Evolutionary conservation across 2,888 invertebrate species (phyloP).

Genomic region (Ichneumon xanthorius): DNA sequence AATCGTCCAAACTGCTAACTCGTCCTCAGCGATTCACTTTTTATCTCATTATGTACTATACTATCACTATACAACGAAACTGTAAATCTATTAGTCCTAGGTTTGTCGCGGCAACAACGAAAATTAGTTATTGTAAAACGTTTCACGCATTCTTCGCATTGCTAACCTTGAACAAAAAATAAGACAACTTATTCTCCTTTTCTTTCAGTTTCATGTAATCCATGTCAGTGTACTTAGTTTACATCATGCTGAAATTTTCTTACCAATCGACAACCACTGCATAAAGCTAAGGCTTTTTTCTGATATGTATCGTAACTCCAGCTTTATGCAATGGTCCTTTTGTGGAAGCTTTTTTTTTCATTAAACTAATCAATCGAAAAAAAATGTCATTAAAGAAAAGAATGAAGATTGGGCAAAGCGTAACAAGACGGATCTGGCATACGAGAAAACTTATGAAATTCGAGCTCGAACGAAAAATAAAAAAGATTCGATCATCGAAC

Average conservation of each 20-base stretch:
- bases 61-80: conserved; percentile 25
- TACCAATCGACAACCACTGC: conserved; percentile 55
- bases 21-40: conserved; percentile 46
- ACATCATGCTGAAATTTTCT: conserved; percentile 44
- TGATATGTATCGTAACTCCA: not conserved
- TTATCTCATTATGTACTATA: conserved; percentile 36
- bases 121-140: conserved; percentile 26
- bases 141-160: conserved; percentile 52
- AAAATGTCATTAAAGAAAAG: conserved; percentile 21
- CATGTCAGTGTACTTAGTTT: conserved; percentile 53
- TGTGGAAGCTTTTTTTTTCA: conserved; percentile 56
- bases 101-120: conserved; percentile 21
- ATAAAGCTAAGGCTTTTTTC: conserved; percentile 45
- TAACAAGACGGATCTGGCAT: conserved; percentile 45
- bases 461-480: not conserved
- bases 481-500: conserved; percentile 31
- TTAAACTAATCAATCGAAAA: conserved; percentile 30
- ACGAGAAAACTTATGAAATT: not conserved
- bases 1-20: conserved; percentile 29
- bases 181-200: conserved; percentile 37
- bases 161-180: conserved; percentile 26
- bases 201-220: conserved; percentile 57
- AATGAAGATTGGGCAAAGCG: conserved; percentile 64
- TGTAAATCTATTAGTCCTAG: conserved; percentile 23
- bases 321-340: conserved; percentile 60